These are phyloP conservation scores for Dolichomitus sp. DNA, from an alignment of 2,888 invertebrate genomes.

Conservation along the genomic window DNA sequence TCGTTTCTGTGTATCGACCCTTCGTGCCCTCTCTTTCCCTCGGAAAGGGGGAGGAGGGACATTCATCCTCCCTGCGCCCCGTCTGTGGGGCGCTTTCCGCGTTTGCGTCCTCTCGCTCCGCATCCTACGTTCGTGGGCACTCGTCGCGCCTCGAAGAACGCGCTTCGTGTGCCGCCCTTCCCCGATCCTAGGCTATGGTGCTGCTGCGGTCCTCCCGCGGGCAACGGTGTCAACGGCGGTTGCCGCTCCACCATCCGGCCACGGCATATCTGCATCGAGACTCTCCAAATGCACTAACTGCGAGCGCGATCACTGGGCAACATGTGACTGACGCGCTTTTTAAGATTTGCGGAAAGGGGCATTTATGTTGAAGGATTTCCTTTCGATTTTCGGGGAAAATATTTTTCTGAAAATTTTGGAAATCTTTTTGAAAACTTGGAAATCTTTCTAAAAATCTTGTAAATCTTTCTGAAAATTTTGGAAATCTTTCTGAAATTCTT, in stretches of 20 bases:
- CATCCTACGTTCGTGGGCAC: constrained; percentile 27
- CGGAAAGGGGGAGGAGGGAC: neutral
- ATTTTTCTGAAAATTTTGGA: neutral
- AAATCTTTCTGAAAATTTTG: no score
- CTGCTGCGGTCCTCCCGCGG: constrained; percentile 61
- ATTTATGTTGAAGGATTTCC: neutral
- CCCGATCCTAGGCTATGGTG: constrained; percentile 44
- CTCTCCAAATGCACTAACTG: neutral
- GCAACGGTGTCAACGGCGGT: constrained; percentile 39
- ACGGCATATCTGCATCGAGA: neutral
- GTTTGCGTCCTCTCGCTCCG: constrained; percentile 53
- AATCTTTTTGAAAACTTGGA: no score
- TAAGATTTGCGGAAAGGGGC: no score
- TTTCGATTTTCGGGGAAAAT: no score
- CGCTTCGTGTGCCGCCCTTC: constrained; percentile 45
- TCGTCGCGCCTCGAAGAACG: constrained; percentile 42
- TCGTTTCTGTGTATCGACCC: constrained; percentile 25
- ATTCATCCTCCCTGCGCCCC: constrained; percentile 12
- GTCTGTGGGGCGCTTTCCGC: constrained; percentile 49
- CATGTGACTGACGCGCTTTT: constrained; percentile 6
- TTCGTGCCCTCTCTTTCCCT: constrained; percentile 33
- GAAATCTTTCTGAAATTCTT: neutral
- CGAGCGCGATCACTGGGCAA: neutral
- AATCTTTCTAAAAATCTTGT: no score
- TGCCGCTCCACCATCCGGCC: neutral